Conservation (phyloP, 2,113 vertebrate species). For the Chaetodon trifascialis region DNA sequence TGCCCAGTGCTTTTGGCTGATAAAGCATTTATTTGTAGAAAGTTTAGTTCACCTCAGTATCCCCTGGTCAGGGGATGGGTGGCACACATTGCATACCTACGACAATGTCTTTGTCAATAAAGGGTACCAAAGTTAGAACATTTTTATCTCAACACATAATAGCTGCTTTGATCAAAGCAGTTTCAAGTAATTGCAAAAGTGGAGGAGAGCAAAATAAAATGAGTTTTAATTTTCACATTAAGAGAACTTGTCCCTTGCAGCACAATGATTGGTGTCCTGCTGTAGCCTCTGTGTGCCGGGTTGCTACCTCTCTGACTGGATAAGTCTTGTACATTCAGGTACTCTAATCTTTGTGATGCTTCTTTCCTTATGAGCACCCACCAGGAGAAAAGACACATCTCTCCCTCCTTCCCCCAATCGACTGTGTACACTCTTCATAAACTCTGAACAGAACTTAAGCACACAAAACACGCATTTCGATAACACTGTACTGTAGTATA, state of each 20-base stretch:
- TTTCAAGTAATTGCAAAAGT: background rate
- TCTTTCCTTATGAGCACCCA: slow-evolving; percentile 29
- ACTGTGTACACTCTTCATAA: background rate
- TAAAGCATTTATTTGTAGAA: background rate
- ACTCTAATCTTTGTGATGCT: too few species aligned
- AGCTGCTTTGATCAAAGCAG: background rate
- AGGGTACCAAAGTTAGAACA: background rate
- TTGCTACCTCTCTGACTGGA: background rate
- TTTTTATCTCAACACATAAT: too few species aligned
- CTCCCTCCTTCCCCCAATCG: background rate
- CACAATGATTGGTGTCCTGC: background rate
- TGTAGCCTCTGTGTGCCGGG: background rate
- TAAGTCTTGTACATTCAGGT: background rate
- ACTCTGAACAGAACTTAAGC: background rate
- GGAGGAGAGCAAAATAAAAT: too few species aligned
- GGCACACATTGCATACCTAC: background rate
- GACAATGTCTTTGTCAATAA: background rate
- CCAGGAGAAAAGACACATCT: slow-evolving; percentile 24
- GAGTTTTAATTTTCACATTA: background rate
- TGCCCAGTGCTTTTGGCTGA: background rate
- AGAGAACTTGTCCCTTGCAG: background rate
- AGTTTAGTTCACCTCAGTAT: background rate
- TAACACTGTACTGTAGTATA: slow-evolving; percentile 9
- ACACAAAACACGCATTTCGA: slow-evolving; percentile 11
- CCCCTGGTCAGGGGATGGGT: background rate